Evolutionary conservation across 2,113 vertebrate genomes (phyloP), one percentile per base, ranked within the genome.

Genomic region (Ailuropoda melanoleuca): DNA sequence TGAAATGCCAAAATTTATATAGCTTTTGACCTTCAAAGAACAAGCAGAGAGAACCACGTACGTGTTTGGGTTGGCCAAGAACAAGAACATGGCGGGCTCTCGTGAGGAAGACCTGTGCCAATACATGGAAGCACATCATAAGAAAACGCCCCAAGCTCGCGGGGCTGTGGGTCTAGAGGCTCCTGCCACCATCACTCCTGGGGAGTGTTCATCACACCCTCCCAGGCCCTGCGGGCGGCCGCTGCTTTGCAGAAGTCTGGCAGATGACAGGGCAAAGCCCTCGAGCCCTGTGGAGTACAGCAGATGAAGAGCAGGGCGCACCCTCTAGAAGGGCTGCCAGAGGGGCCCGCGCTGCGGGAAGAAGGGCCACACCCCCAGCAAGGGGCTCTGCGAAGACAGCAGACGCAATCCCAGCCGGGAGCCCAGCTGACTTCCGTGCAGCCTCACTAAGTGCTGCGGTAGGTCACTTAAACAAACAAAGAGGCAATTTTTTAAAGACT

Each of bases 161-260:
- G 8, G 14, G 26, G 84, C 3, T 3, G 39, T 46, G 21, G 24
- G 31, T n/a, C 78, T 58, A 34, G 26, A 19, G 0, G 4, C 17
- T 48, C 4, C 31, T 31, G 50, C 48, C 24, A 3, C 70, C 26
- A 0, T 19, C 50, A 15, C 60, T 37, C 37, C 26, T 2, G 6
- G 60, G 5, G 56, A 64, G 74, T 10, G 19, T 37, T 4, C 19
- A 2, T 18, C 26, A 21, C 19, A 3, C 34, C 37, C 34, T 8
- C 1, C 29, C 29, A 34, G 55, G n/a, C 9, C 9, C 0, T 6
- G 3, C 2, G 12, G 21, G 11, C 0, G 8, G 23, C 19, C 11
- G 7, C 0, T 43, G 8, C 3, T 1, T 62, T 62, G 60, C 26
- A 50, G 48, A 64, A n/a, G 56, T 46, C 70, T 13, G 11, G 23